Base-by-base conservation (phyloP, 1,140 invertebrate species). In the Daktulosphaira vitifoliae region DNA sequence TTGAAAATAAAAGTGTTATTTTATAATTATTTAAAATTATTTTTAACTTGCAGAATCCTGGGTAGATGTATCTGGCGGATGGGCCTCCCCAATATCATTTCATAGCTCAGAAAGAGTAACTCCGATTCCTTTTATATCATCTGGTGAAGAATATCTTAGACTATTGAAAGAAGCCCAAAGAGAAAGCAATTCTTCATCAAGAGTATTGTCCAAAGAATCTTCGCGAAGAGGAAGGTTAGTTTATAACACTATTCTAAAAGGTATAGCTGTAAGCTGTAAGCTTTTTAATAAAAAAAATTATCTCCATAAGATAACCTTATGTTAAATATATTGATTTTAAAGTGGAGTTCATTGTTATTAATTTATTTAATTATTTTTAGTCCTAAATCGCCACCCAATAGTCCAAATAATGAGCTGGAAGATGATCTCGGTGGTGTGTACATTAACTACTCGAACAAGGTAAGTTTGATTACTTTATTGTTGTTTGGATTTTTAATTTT, bases 331-430 rank as follows among this genome's bases (percentile, higher is more conserved):
- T n/a, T n/a, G n/a, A n/a, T n/a, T n/a, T n/a, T n/a, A n/a, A n/a
- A n/a, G n/a, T n/a, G n/a, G n/a, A n/a, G n/a, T n/a, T n/a, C n/a
- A n/a, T n/a, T n/a, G n/a, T n/a, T n/a, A n/a, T n/a, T n/a, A n/a
- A n/a, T n/a, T n/a, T n/a, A n/a, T n/a, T n/a, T n/a, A n/a, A 72
- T 65, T 75, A 67, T 66, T 80, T 82, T 62, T 78, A 90, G 89
- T 71, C 90, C 90, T 5, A 92, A 92, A 75, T 90, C 88, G 56
- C 90, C 90, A 38, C 90, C 90, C 2, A 93, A 93, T 75, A 92
- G 89, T 76, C 90, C 90, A 9, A 83, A 89, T 72, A 83, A 85
- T 39, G 88, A 90, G 75, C 78, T 81, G 23, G 87, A 89, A 72
- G 85, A 88, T 70, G 86, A 89, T 69, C 75, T 89, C 54, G 84